Evolutionary conservation across 2,888 invertebrate genomes (phyloP).

Genomic region (Galerucella nymphaeae): DNA sequence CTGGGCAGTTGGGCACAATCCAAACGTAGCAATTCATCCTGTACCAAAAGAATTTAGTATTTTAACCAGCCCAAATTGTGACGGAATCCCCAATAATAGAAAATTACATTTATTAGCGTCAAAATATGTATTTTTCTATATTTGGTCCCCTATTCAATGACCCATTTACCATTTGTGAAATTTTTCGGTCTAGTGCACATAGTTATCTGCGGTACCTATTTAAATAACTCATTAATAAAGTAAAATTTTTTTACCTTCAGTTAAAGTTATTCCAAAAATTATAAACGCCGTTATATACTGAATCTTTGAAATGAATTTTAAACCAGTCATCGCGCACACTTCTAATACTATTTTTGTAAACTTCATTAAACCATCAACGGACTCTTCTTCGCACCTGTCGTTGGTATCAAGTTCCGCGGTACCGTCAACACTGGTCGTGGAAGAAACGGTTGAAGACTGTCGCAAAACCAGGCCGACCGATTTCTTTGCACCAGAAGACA

Average conservation of each 20-base stretch:
- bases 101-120: no score
- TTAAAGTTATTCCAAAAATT: constrained; percentile 20
- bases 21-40: no score
- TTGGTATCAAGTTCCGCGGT: constrained; percentile 25
- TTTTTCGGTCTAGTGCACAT: constrained; percentile 2
- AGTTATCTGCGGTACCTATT: neutral
- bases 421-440: constrained; percentile 49
- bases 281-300: constrained; percentile 4
- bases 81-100: no score
- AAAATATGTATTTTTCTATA: no score
- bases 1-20: no score
- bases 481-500: constrained; percentile 48
- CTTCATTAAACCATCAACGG: constrained; percentile 30
- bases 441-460: constrained; percentile 47
- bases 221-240: neutral
- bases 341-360: constrained; percentile 20
- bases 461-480: constrained; percentile 50
- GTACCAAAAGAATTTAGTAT: no score
- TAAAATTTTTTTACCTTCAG: constrained; percentile 7
- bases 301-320: neutral
- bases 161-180: constrained; percentile 10
- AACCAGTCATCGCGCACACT: constrained; percentile 28
- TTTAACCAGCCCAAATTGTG: no score
- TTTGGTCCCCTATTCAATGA: neutral
- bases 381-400: constrained; percentile 45